A percentile compares a stretch with the other conserved stretches of the same genome.
These are phyloP conservation scores for Leucophenga varia DNA, from an alignment of 1,140 invertebrate genomes.

Conservation along the genomic window DNA sequence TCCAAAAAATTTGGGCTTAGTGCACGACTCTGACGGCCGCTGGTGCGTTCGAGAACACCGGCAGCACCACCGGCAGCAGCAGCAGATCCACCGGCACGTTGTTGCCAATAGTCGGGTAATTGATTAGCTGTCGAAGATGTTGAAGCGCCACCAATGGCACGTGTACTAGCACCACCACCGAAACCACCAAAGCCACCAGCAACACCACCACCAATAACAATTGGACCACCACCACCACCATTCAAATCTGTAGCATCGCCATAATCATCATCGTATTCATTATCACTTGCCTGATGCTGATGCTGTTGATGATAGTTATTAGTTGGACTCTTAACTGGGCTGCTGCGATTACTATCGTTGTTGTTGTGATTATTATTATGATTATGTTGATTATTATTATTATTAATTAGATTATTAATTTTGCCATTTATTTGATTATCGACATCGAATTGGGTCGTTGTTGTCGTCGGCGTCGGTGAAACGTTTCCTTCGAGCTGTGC, in stretches of 20 bases:
- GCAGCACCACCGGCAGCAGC: conserved; percentile 8
- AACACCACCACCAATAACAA: conserved; percentile 9
- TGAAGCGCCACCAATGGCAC: conserved; percentile 7
- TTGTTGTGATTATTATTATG: conserved; percentile 19
- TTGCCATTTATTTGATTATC: conserved; percentile 7
- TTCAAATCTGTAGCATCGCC: conserved; percentile 10
- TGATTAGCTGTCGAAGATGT: conserved; percentile 1
- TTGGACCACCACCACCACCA: conserved; percentile 1
- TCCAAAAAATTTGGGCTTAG: conserved; percentile 43
- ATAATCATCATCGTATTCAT: conserved; percentile 38
- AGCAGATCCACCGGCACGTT: conserved; percentile 31
- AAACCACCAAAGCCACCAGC: conserved; percentile 15
- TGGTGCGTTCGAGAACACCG: conserved; percentile 10
- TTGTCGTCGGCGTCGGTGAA: conserved; percentile 40
- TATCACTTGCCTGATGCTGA: conserved; percentile 30
- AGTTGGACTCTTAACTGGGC: conserved; percentile 12
- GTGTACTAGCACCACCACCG: conserved; percentile 4
- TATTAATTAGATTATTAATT: conserved; percentile 2
- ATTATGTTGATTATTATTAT: conserved; percentile 36
- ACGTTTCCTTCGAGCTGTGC: conserved; percentile 54
- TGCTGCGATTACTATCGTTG: conserved; percentile 9
- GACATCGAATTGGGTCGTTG: conserved; percentile 36
- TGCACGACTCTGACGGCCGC: conserved; percentile 38
- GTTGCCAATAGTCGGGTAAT: conserved; percentile 45
- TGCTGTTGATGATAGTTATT: conserved; percentile 15